A percentile compares a stretch with the other conserved stretches of the same genome.
phyloP scores from a whole-genome alignment of 2,888 invertebrate genomes.

The Melipona bicolor region DNA sequence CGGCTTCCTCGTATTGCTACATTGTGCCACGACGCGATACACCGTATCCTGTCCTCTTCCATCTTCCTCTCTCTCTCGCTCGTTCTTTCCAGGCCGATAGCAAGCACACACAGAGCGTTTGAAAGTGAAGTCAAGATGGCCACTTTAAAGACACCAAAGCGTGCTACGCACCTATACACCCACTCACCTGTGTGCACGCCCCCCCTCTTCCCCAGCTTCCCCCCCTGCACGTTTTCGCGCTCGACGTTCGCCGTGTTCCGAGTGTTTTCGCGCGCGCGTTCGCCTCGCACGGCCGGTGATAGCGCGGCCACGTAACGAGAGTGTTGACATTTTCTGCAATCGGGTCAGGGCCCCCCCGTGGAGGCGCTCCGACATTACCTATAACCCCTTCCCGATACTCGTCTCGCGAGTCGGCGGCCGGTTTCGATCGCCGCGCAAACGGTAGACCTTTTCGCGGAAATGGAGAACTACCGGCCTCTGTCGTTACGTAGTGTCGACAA shows the following conservation, averaged over 20 bases:
- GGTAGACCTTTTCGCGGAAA: neutral
- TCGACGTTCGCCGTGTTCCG: slow-evolving; percentile 11
- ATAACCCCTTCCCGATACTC: slow-evolving; percentile 76
- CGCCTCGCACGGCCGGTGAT: slow-evolving; percentile 59
- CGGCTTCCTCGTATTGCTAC: slow-evolving; percentile 81
- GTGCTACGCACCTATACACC: slow-evolving; percentile 31
- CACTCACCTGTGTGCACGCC: neutral
- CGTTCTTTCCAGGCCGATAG: slow-evolving; percentile 47
- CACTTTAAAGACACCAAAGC: slow-evolving; percentile 64
- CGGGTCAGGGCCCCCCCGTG: slow-evolving; percentile 81
- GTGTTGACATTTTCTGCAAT: slow-evolving; percentile 84
- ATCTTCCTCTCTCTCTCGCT: slow-evolving; percentile 1
- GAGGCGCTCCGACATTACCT: slow-evolving; percentile 76
- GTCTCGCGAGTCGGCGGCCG: slow-evolving; percentile 38
- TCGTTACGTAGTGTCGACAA: no score
- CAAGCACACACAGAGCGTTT: slow-evolving; percentile 55
- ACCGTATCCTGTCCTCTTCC: slow-evolving; percentile 13
- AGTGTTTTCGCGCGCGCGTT: slow-evolving; percentile 42
- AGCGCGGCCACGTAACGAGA: slow-evolving; percentile 76
- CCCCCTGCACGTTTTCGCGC: slow-evolving; percentile 12
- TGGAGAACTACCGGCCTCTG: neutral
- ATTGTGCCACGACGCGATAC: slow-evolving; percentile 48
- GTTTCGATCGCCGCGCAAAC: neutral
- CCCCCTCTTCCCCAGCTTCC: neutral
- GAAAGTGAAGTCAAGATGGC: slow-evolving; percentile 81